These are phyloP conservation scores for Diplolepis rosae DNA, from an alignment of 2,888 invertebrate species.

Conservation along the genomic window DNA sequence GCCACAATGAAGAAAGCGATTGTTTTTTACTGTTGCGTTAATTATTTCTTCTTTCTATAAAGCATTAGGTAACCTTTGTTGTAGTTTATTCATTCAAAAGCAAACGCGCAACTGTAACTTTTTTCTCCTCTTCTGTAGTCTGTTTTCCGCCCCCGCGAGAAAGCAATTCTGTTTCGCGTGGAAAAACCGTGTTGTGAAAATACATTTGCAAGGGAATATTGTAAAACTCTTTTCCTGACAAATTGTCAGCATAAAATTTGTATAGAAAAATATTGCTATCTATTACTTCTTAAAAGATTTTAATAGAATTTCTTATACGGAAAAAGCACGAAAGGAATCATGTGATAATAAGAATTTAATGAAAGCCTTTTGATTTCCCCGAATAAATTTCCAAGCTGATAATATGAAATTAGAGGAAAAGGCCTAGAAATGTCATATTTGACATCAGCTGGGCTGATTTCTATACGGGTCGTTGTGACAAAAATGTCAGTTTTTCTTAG, in stretches of 20 bases:
- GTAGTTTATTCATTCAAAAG: conserved; percentile 21
- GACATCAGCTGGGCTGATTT: too few species aligned
- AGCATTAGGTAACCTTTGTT: background rate
- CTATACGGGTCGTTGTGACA: too few species aligned
- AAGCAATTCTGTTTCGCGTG: background rate
- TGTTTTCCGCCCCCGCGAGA: background rate
- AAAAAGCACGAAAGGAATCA: background rate
- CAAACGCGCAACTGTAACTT: background rate
- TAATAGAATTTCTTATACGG: background rate
- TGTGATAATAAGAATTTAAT: too few species aligned
- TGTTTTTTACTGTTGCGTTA: conserved; percentile 12
- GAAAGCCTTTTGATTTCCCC: background rate
- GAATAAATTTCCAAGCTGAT: background rate
- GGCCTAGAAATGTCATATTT: background rate
- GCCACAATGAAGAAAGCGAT: conserved; percentile 11
- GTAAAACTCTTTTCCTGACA: background rate
- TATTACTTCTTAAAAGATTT: background rate
- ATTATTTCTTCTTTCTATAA: conserved; percentile 6
- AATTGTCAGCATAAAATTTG: background rate
- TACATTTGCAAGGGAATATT: conserved; percentile 10
- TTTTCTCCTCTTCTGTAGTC: background rate
- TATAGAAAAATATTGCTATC: conserved; percentile 1
- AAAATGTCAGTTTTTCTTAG: background rate
- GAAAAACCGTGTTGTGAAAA: conserved; percentile 14
- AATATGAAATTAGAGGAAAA: background rate